Base-by-base conservation (phyloP, 2,888 invertebrate species). In the Syrphus vitripennis region DNA sequence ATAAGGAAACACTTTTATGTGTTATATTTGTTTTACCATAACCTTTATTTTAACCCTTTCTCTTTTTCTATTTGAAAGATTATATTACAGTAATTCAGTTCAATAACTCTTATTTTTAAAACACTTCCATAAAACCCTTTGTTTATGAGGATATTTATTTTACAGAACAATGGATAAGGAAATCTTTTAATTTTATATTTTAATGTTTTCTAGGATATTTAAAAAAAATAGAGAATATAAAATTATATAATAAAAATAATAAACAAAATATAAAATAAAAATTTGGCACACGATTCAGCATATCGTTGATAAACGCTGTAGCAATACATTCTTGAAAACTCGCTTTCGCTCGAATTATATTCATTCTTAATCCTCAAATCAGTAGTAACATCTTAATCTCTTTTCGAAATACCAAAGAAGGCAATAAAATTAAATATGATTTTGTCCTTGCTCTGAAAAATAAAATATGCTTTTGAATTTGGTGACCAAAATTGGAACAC, bases 401-500 rank as follows among this genome's bases (percentile, higher is more conserved):
- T 42, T 14, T 42, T 45, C 0, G 7, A n/a, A 24, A 19, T 16
- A 48, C 16, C 0, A 21, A n/a, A n/a, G n/a, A n/a, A 40, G 19
- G 16, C 21, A 70, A 40, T 57, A 26, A 69, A 31, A 24, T 4
- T 4, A 42, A 67, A 40, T 65, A 63, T 40, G 37, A 37, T 16
- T 31, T 16, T 71, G 45, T 42, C 59, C 67, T 78, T 78, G 78
- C 69, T 14, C 19, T 24, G n/a, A 26, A 65, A 65, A 83, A 63
- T 63, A 74, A 75, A 65, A 65, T 71, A 83, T 71, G 55, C 83
- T 42, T 65, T 79, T 79, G 63, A 65, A 65, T 78, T 65, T 71
- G 69, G 34, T 79, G 42, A 79, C 83, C 83, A 61, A 75, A 83
- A 83, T 75, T 83, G 79, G 83, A 83, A 83, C 83, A 83, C 83